A percentile compares a stretch with the other conserved stretches of the same genome.
These are phyloP conservation scores for Drosophila asahinai DNA, from an alignment of 1,140 invertebrate genomes.

Conservation along the genomic window DNA sequence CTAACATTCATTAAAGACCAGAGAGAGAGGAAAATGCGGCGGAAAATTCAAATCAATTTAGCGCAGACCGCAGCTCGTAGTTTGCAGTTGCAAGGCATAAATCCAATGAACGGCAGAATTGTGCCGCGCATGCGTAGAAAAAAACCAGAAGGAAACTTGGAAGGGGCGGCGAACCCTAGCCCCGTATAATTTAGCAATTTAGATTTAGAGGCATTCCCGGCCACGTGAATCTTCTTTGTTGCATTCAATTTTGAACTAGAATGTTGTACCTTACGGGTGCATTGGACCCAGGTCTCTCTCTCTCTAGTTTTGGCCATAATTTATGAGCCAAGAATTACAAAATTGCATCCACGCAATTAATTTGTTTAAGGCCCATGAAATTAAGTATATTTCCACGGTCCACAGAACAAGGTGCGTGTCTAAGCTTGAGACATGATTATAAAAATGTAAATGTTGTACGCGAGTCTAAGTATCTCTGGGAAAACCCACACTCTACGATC, in stretches of 20 bases:
- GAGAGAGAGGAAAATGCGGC: constrained; percentile 46
- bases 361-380: constrained; percentile 67
- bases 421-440: constrained; percentile 26
- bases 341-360: constrained; percentile 56
- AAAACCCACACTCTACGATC: constrained; percentile 17
- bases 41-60: constrained; percentile 81
- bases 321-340: constrained; percentile 49
- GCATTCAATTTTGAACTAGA: constrained; percentile 10
- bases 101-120: constrained; percentile 46
- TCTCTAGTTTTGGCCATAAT: constrained; percentile 25
- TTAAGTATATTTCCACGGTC: constrained; percentile 36
- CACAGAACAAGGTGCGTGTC: constrained; percentile 39
- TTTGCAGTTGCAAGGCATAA: constrained; percentile 39
- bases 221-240: constrained; percentile 14
- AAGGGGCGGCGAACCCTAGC: constrained; percentile 3
- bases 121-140: constrained; percentile 48
- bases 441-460: constrained; percentile 35
- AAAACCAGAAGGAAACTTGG: neutral
- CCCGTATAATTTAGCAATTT: constrained; percentile 74
- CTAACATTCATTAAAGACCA: constrained; percentile 57
- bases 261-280: constrained; percentile 15
- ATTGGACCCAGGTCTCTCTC: constrained; percentile 39
- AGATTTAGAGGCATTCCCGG: constrained; percentile 46
- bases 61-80: constrained; percentile 45
- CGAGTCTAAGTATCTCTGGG: constrained; percentile 9